A percentile compares a stretch with the other conserved stretches of the same genome.
Evolutionary conservation across 2,113 vertebrate species (phyloP).

Genomic region (Corythaeola cristata): DNA sequence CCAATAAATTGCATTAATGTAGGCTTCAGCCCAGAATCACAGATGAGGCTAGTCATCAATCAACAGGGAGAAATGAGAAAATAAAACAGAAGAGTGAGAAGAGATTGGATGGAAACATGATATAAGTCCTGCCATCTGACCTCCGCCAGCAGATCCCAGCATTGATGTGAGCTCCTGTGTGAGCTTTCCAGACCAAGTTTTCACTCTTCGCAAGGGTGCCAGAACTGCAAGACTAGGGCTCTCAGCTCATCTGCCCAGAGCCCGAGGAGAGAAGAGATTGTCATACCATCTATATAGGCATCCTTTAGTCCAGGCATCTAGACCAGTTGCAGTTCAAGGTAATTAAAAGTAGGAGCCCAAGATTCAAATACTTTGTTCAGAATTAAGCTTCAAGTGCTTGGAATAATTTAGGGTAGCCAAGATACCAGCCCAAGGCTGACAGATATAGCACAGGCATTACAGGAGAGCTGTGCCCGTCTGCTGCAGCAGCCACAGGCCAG

Average conservation of each 20-base stretch:
- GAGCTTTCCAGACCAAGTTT: background rate
- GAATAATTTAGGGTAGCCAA: background rate
- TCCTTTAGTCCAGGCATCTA: background rate
- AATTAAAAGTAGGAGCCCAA: background rate
- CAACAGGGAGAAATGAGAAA: background rate
- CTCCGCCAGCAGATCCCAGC: background rate
- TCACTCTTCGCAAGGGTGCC: background rate
- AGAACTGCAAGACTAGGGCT: background rate
- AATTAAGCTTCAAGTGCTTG: background rate
- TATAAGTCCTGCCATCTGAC: background rate
- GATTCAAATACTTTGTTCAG: background rate
- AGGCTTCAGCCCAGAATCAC: background rate
- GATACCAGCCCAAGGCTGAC: background rate
- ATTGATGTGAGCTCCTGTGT: background rate
- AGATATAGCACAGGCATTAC: background rate
- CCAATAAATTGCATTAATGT: constrained; percentile 11
- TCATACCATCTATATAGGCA: background rate
- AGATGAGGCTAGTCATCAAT: background rate
- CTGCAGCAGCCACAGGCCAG: background rate
- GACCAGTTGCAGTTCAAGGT: background rate
- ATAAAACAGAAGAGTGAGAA: background rate
- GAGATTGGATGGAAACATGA: background rate
- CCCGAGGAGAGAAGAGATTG: background rate
- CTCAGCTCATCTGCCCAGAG: background rate
- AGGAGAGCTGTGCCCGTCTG: background rate